Evolutionary conservation across 2,113 vertebrate genomes (phyloP).

Genomic region (Peucedramus taeniatus): DNA sequence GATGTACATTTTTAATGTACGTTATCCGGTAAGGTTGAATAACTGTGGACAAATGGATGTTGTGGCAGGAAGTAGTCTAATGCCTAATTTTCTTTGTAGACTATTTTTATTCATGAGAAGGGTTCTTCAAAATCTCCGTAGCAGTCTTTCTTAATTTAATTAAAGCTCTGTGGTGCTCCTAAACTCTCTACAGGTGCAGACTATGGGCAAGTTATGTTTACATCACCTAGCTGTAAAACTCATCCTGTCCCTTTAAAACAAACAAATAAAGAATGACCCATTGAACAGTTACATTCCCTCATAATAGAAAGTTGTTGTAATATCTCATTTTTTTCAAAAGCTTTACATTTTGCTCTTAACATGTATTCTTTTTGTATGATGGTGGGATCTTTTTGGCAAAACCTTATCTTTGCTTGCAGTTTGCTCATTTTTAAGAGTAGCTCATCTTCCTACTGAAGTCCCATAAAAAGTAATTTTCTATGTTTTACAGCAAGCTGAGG

Average conservation of each 20-base stretch:
- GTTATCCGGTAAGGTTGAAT: constrained; percentile 24
- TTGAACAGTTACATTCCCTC: not conserved
- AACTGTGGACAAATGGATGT: constrained; percentile 23
- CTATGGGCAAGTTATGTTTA: not conserved
- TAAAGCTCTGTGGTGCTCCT: not conserved
- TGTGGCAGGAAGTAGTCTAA: constrained; percentile 34
- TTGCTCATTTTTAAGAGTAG: not conserved
- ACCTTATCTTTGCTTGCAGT: not conserved
- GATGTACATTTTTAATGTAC: constrained; percentile 15
- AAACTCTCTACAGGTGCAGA: not conserved
- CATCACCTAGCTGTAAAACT: not conserved
- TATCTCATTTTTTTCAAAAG: not conserved
- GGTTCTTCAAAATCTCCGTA: not conserved
- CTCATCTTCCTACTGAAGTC: not conserved
- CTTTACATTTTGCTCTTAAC: not conserved
- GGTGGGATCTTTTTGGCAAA: not conserved
- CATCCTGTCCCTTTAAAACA: not conserved
- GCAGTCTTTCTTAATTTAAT: not conserved
- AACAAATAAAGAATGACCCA: not conserved
- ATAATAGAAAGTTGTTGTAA: not conserved
- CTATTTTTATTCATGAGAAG: constrained; percentile 14
- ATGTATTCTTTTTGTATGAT: not conserved
- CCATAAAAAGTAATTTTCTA: not conserved
- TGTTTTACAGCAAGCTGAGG: not conserved
- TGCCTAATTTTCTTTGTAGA: constrained; percentile 35